A percentile compares a stretch with the other conserved stretches of the same genome.
Conservation (phyloP, 2,113 vertebrate species). For the Barbus barbus region DNA sequence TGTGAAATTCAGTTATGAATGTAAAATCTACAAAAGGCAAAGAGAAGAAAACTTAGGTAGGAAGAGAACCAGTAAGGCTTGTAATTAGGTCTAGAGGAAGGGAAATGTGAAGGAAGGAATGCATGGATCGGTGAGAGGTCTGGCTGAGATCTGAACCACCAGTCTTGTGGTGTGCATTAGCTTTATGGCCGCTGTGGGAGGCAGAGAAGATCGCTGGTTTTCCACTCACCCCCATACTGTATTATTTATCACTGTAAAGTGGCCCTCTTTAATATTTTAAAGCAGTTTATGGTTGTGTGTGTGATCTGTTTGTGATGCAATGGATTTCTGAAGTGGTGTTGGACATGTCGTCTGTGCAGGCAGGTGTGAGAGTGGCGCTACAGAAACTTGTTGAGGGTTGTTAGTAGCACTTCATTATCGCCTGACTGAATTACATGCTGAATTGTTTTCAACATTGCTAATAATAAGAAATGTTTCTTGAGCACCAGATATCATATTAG, state of each 20-base stretch:
- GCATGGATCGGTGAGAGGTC: conserved; percentile 40
- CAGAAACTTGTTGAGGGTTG: conserved; percentile 6
- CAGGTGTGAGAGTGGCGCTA: conserved; percentile 33
- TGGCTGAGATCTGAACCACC: conserved; percentile 44
- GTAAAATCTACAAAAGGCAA: not conserved
- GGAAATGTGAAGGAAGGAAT: conserved; percentile 10
- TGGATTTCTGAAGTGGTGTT: conserved; percentile 65
- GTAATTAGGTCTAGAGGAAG: conserved; percentile 43
- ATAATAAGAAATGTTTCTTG: not conserved
- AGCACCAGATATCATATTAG: not conserved
- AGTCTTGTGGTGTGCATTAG: conserved; percentile 76
- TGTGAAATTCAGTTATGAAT: not conserved
- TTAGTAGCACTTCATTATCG: conserved; percentile 1
- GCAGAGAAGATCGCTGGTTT: conserved; percentile 68
- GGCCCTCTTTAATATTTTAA: conserved; percentile 85
- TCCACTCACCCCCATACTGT: conserved; percentile 74
- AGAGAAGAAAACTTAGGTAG: conserved; percentile 30
- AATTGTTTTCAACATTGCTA: not conserved
- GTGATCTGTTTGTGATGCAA: conserved; percentile 76
- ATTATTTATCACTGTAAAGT: conserved; percentile 84
- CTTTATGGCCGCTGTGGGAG: conserved; percentile 72
- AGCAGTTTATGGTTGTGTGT: conserved; percentile 42
- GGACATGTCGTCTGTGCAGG: conserved; percentile 21
- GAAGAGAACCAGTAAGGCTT: conserved; percentile 31
- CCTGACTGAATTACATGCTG: not conserved